These are phyloP conservation scores for Drosophila cognata DNA, from an alignment of 2,888 invertebrate species.

Conservation along the genomic window DNA sequence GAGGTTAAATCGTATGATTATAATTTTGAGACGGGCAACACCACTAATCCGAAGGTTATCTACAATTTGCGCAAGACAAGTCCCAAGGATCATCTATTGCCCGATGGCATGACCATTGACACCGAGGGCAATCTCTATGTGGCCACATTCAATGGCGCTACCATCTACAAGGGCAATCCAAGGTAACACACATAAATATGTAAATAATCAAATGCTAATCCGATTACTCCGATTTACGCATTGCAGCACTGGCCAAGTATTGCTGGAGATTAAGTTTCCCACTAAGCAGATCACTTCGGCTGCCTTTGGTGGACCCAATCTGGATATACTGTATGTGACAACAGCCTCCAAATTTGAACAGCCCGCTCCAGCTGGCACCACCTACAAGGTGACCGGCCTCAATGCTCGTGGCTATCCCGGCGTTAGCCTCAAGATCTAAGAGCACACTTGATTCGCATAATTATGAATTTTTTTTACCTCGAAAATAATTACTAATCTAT, in stretches of 20 bases:
- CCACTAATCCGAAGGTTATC: slow-evolving; percentile 86
- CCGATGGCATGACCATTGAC: slow-evolving; percentile 93
- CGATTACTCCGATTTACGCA: neutral
- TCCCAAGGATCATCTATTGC: slow-evolving; percentile 85
- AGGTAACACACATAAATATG: slow-evolving; percentile 53
- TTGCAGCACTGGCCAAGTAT: slow-evolving; percentile 85
- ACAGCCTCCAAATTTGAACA: slow-evolving; percentile 85
- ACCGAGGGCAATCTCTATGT: slow-evolving; percentile 91
- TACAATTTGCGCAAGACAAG: slow-evolving; percentile 86
- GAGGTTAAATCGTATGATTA: slow-evolving; percentile 90
- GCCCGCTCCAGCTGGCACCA: slow-evolving; percentile 86
- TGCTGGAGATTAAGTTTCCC: slow-evolving; percentile 88
- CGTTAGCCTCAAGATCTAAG: slow-evolving; percentile 77
- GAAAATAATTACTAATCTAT: slow-evolving; percentile 6
- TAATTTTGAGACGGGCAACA: slow-evolving; percentile 88
- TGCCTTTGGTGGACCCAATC: slow-evolving; percentile 89
- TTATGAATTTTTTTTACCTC: slow-evolving; percentile 3
- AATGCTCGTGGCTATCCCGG: slow-evolving; percentile 86
- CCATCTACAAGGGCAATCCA: slow-evolving; percentile 85
- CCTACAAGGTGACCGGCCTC: slow-evolving; percentile 87
- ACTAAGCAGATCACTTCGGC: slow-evolving; percentile 90
- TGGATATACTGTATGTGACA: slow-evolving; percentile 90
- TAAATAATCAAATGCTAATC: neutral
- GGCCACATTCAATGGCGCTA: slow-evolving; percentile 89
- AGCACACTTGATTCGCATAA: neutral